Evolutionary conservation across 2,888 invertebrate genomes (phyloP).

Genomic region (Timandra comae): DNA sequence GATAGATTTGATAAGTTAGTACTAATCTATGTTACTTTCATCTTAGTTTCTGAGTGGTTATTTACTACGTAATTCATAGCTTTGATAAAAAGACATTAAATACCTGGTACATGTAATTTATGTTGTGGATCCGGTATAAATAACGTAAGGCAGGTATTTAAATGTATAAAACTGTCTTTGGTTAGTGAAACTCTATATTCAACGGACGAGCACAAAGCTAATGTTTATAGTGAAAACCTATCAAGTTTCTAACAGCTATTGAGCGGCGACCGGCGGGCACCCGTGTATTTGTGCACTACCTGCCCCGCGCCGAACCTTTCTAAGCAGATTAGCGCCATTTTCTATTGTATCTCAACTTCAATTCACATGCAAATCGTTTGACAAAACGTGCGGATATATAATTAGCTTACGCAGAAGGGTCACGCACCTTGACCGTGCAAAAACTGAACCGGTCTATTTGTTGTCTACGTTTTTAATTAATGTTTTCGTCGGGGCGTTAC

Average conservation of each 20-base stretch:
- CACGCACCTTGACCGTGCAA: constrained; percentile 49
- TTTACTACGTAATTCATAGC: too few species aligned
- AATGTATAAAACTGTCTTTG: constrained; percentile 38
- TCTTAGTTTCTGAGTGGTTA: too few species aligned
- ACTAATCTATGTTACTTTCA: too few species aligned
- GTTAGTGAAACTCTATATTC: constrained; percentile 55
- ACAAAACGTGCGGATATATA: constrained; percentile 75
- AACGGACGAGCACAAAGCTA: constrained; percentile 41
- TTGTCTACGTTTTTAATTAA: constrained; percentile 64
- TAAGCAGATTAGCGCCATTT: constrained; percentile 48
- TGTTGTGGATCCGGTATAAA: too few species aligned
- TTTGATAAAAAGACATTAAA: too few species aligned
- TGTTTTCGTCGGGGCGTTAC: constrained; percentile 59
- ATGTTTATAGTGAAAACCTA: constrained; percentile 66
- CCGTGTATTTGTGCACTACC: constrained; percentile 39
- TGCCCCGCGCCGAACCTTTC: constrained; percentile 36
- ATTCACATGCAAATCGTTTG: constrained; percentile 68
- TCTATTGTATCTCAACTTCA: constrained; percentile 56
- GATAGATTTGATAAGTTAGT: too few species aligned
- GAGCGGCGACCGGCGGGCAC: constrained; percentile 32
- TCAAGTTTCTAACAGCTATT: constrained; percentile 63
- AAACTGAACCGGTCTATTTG: constrained; percentile 63
- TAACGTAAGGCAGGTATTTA: too few species aligned
- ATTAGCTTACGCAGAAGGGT: constrained; percentile 65
- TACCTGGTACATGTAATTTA: too few species aligned